Conservation (phyloP, 35 echinoderm and acorn worm species). For the Eucidaris tribuloides region DNA sequence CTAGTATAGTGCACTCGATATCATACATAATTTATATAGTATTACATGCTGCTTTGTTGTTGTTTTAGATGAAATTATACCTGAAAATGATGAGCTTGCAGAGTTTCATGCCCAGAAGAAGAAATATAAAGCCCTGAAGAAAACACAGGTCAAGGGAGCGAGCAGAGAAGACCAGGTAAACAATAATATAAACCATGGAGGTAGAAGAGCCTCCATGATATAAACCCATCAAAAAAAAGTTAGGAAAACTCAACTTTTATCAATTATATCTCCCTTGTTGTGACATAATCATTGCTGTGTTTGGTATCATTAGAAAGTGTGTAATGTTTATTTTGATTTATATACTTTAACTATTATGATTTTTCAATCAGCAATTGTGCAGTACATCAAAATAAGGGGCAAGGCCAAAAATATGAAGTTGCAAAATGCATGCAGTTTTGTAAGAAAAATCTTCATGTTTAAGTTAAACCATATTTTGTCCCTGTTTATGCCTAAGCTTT, state of each 20-base stretch:
- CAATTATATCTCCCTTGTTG: not conserved
- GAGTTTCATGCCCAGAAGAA: conserved; percentile 81
- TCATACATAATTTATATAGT: too few relatives aligned
- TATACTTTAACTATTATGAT: too few relatives aligned
- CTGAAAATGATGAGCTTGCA: conserved; percentile 21
- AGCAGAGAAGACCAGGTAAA: conserved; percentile 81
- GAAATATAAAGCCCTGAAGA: conserved; percentile 67
- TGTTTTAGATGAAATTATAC: too few relatives aligned
- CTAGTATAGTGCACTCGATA: too few relatives aligned
- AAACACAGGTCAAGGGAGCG: conserved; percentile 51
- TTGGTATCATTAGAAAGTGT: not conserved
- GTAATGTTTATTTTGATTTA: not conserved
- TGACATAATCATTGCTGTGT: not conserved
- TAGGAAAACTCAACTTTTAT: not conserved
- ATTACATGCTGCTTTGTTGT: too few relatives aligned
- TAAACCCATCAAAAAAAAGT: not conserved
- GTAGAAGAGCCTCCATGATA: not conserved
- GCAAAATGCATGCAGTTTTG: too few relatives aligned
- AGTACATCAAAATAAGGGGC: too few relatives aligned
- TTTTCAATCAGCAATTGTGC: too few relatives aligned
- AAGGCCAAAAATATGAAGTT: too few relatives aligned
- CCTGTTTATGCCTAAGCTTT: too few relatives aligned
- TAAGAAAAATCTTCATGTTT: too few relatives aligned
- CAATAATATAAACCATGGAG: not conserved
- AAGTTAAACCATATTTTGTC: too few relatives aligned